A percentile compares a stretch with the other conserved stretches of the same genome.
Conservation (phyloP, 1,140 invertebrate genomes). For the Caenorhabditis latens region DNA sequence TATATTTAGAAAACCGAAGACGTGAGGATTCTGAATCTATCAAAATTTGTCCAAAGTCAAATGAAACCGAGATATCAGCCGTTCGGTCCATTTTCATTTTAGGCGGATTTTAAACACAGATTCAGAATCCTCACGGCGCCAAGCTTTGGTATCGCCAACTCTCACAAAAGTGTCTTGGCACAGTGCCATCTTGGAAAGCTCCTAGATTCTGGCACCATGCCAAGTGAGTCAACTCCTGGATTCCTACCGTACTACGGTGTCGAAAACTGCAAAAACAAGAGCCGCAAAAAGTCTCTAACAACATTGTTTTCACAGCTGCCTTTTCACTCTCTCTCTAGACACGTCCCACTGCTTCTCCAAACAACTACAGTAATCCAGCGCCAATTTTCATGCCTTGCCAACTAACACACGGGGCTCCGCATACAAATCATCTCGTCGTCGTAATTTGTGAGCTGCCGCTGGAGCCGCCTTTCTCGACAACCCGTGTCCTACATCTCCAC, state of each 20-base stretch:
- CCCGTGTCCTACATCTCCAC: not conserved
- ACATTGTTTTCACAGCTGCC: conserved; percentile 50
- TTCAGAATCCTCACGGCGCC: too few species aligned
- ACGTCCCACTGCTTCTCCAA: not conserved
- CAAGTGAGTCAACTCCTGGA: too few species aligned
- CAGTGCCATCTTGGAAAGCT: too few species aligned
- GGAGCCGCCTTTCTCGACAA: conserved; percentile 7
- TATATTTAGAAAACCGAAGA: too few species aligned
- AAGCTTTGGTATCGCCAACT: too few species aligned
- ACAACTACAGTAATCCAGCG: conserved; percentile 34
- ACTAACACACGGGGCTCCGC: not conserved
- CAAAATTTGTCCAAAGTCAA: too few species aligned
- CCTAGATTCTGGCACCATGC: too few species aligned
- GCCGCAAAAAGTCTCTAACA: not conserved
- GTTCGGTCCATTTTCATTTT: too few species aligned
- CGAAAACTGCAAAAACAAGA: not conserved
- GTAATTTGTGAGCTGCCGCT: conserved; percentile 38
- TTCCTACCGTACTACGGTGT: not conserved
- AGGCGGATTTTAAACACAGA: too few species aligned
- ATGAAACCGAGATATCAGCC: too few species aligned
- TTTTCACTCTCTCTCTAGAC: not conserved
- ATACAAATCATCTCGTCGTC: not conserved
- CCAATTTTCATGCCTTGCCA: conserved; percentile 15
- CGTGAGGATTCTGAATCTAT: too few species aligned
- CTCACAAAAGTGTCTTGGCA: too few species aligned